Percentiles rank a stretch among this genome's conserved stretches.
phyloP scores from a whole-genome alignment of 1,140 invertebrate species.

The Aphelenchoides avenae region DNA sequence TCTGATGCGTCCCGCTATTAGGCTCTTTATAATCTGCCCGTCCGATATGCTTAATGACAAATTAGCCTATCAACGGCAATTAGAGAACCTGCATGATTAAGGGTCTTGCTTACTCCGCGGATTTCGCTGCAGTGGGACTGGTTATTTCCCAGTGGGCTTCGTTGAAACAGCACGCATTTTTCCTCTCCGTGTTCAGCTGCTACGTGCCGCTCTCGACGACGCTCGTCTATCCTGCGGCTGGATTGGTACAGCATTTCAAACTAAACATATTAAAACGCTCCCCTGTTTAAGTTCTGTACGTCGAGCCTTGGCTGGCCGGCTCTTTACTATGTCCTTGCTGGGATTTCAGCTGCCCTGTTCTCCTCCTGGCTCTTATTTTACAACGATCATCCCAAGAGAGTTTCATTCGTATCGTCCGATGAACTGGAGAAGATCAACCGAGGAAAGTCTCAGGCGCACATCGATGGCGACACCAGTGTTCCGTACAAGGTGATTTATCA shows the following conservation, averaged over 20 bases:
- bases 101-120: slow-evolving; percentile 26
- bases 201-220: slow-evolving; percentile 25
- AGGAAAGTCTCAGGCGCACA: slow-evolving; percentile 16
- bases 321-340: slow-evolving; percentile 22
- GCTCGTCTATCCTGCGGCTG: slow-evolving; percentile 21
- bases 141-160: slow-evolving; percentile 29
- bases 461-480: slow-evolving; percentile 11
- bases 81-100: slow-evolving; percentile 10
- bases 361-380: slow-evolving; percentile 17
- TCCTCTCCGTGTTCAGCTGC: slow-evolving; percentile 30
- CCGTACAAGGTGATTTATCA: slow-evolving; percentile 12
- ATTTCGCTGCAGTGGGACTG: slow-evolving; percentile 29
- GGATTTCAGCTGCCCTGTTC: slow-evolving; percentile 16
- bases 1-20: too few species aligned
- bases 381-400: slow-evolving; percentile 14
- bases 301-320: slow-evolving; percentile 25
- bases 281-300: slow-evolving; percentile 18
- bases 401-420: slow-evolving; percentile 1
- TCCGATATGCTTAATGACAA: too few species aligned
- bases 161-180: slow-evolving; percentile 28
- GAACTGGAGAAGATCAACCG: slow-evolving; percentile 24
- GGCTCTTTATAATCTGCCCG: too few species aligned
- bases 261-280: not conserved
- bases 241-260: too few species aligned
- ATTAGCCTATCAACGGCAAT: too few species aligned